Base-by-base conservation (phyloP, 2,113 vertebrate genomes). In the Ranitomeya variabilis region DNA sequence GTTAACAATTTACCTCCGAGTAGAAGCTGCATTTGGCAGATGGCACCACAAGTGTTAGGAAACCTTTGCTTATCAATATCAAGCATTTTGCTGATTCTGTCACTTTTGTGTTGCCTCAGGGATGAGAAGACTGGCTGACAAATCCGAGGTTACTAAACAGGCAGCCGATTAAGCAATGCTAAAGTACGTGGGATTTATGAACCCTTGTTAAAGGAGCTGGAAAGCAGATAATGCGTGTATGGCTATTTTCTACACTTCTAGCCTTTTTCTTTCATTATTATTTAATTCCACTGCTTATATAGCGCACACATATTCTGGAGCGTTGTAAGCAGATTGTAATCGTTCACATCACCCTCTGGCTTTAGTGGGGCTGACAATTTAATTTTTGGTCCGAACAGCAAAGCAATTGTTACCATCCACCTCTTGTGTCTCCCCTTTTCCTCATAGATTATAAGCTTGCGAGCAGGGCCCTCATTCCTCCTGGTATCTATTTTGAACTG, bases 61-160 rank as follows among this genome's bases (percentile, higher is more conserved):
- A 76, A 76, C 16, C 15, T 76, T 76, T 76, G 73, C 73, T 76
- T 76, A 76, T 76, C 45, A 76, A 52, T 52, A 11, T 76, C 73
- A 18, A 21, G 73, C 37, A 52, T 52, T 76, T 76, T 52, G 45
- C 73, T 52, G 45, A 76, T 76, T 52, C 45, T 5, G 45, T 3
- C 37, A 52, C 45, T 52, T 52, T 51, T 52, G 37, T 21, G 73
- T 59, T 15, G 57, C 79, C 57, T 80, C 8, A 14, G 79, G 55
- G 55, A 59, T 59, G 19, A 59, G 79, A 80, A 57, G 26, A 80
- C 79, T 11, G 26, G 23, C 57, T 60, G 57, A 60, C 55, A 80
- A 26, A 26, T 23, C 79, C 26, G 6, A 80, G 16, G 21, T 31
- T 59, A 60, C 16, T 31, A 80, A 80, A 55, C 57, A 57, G 16